phyloP scores from a whole-genome alignment of 2,888 invertebrate genomes.

The Eristalinus aeneus region DNA sequence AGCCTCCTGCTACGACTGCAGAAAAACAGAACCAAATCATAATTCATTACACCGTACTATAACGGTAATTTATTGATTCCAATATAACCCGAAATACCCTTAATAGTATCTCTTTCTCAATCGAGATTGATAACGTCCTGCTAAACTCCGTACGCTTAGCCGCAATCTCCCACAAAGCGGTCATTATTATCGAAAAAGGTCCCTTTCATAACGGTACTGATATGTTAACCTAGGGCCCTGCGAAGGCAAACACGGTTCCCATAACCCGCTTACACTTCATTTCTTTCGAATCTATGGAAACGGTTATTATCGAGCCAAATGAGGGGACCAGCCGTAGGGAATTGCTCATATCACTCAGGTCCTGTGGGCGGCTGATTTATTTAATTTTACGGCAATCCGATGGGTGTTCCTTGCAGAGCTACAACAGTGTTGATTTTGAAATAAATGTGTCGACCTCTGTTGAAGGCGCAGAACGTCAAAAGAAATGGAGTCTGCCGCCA shows the following conservation, averaged over 20 bases:
- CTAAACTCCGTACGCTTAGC: neutral
- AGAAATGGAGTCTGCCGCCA: neutral
- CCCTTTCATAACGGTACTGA: constrained; percentile 10
- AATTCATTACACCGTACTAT: constrained; percentile 3
- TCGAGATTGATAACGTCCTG: constrained; percentile 15
- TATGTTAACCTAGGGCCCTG: neutral
- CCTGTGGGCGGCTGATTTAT: constrained; percentile 7
- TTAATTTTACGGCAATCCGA: neutral
- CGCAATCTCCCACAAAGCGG: neutral
- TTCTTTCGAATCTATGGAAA: constrained; percentile 14
- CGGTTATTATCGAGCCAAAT: neutral
- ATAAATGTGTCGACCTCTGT: neutral
- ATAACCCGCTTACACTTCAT: constrained; percentile 30
- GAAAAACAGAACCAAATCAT: constrained; percentile 17
- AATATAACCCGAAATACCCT: constrained; percentile 20
- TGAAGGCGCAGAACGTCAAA: neutral
- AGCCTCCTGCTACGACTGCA: neutral
- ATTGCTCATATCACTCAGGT: constrained; percentile 5
- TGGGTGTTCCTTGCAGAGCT: neutral
- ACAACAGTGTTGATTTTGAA: neutral
- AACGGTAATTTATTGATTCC: constrained; percentile 23
- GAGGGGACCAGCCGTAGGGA: neutral
- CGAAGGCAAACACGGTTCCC: neutral
- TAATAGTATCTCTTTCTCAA: constrained; percentile 27
- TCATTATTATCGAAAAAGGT: constrained; percentile 16